phyloP scores from a whole-genome alignment of 2,113 vertebrate species.

The Nothobranchius kuhntae region DNA sequence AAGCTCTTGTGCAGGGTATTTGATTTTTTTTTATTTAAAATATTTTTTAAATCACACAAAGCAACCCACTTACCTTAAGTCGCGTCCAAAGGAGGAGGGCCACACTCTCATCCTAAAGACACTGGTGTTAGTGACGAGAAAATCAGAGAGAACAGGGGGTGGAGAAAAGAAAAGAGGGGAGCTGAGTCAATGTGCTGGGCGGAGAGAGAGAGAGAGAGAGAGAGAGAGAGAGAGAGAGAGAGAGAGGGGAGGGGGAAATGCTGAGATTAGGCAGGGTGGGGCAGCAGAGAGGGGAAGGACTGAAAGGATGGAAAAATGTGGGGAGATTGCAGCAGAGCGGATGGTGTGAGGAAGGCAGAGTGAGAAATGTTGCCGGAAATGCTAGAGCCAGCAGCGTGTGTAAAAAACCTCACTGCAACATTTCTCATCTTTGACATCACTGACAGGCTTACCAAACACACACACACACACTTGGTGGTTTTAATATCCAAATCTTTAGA shows the following conservation, averaged over 20 bases:
- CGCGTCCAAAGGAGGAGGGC: constrained; percentile 56
- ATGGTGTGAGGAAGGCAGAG: constrained; percentile 71
- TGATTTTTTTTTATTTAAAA: constrained; percentile 37
- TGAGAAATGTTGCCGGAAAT: constrained; percentile 77
- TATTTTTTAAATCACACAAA: constrained; percentile 42
- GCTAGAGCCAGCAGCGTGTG: constrained; percentile 71
- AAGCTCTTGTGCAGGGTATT: constrained; percentile 28
- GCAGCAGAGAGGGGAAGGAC: constrained; percentile 33
- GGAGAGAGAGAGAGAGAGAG: constrained; percentile 25
- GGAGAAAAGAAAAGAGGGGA: constrained; percentile 9
- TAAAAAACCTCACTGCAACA: constrained; percentile 70
- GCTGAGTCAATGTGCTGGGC: constrained; percentile 10
- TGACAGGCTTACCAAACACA: constrained; percentile 68
- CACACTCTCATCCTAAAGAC: constrained; percentile 35
- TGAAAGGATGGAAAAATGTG: constrained; percentile 66
- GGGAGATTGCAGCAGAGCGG: constrained; percentile 70
- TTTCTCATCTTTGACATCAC: constrained; percentile 76
- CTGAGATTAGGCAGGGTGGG: not conserved
- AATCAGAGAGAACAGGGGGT: constrained; percentile 53
- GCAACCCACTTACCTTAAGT: constrained; percentile 74
- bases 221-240: constrained; percentile 34
- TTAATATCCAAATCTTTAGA: constrained; percentile 58
- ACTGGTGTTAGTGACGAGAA: constrained; percentile 63
- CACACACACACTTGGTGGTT: constrained; percentile 29
- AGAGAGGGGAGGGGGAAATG: constrained; percentile 47